Conservation (phyloP, 2,797 vertebrate species). For the Sebastiscus tertius region DNA sequence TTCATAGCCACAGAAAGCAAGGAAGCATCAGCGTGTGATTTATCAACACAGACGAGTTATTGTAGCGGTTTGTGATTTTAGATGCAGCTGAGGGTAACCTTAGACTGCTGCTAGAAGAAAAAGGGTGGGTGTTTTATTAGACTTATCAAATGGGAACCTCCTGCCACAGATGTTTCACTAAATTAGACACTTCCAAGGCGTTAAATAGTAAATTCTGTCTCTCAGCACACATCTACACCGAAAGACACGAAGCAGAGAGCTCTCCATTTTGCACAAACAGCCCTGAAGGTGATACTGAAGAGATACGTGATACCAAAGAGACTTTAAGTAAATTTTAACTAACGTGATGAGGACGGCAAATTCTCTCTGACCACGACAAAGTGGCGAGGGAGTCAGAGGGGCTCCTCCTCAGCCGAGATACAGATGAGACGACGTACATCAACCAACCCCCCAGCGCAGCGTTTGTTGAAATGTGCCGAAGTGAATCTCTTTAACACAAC, state of each 20-base stretch:
- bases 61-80: neutral
- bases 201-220: constrained; percentile 2
- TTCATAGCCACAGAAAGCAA: neutral
- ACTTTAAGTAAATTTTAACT: constrained; percentile 41
- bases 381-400: constrained; percentile 2
- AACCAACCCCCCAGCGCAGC: constrained; percentile 10
- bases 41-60: neutral
- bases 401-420: constrained; percentile 26
- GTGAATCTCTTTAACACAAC: constrained; percentile 67
- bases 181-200: constrained; percentile 37
- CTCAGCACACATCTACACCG: neutral
- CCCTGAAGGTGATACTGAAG: neutral
- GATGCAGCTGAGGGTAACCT: constrained; percentile 8
- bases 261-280: constrained; percentile 28
- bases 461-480: constrained; percentile 32
- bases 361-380: constrained; percentile 26
- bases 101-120: constrained; percentile 5
- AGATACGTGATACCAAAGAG: constrained; percentile 45
- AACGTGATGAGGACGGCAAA: constrained; percentile 8
- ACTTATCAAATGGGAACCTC: constrained; percentile 40
- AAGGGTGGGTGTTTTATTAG: constrained; percentile 38
- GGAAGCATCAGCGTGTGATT: constrained; percentile 3
- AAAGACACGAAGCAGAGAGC: constrained; percentile 8
- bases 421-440: constrained; percentile 41
- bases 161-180: constrained; percentile 34